phyloP scores from a whole-genome alignment of 2,113 vertebrate species.

The Neolamprologus variostigma region DNA sequence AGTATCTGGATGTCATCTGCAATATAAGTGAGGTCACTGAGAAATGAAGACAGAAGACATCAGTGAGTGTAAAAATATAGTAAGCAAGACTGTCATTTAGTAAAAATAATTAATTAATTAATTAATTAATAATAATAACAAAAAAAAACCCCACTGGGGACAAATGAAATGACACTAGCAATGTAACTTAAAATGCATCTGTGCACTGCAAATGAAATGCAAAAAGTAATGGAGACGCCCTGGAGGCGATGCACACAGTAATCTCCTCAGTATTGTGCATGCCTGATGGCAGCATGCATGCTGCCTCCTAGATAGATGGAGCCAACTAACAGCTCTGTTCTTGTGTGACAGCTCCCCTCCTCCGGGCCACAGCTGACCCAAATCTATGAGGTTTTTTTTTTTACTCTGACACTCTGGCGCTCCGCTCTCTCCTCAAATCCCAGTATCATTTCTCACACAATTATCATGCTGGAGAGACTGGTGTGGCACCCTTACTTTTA shows the following conservation, averaged over 20 bases:
- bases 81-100: background rate
- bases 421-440: background rate
- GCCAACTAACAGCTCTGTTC: slow-evolving; percentile 14
- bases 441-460: background rate
- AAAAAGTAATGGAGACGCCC: background rate
- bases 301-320: slow-evolving; percentile 44
- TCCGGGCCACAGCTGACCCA: slow-evolving; percentile 51
- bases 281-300: slow-evolving; percentile 22
- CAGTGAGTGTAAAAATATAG: background rate
- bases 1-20: slow-evolving; percentile 16
- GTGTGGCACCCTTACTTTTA: slow-evolving; percentile 10
- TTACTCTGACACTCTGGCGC: background rate
- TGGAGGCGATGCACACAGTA: background rate
- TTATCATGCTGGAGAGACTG: background rate
- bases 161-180: background rate
- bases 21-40: background rate
- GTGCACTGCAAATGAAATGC: slow-evolving; percentile 2
- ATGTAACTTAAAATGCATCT: background rate
- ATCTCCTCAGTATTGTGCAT: slow-evolving; percentile 18
- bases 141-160: rapidly evolving
- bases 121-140: background rate
- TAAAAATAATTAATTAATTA: background rate
- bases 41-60: background rate
- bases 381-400: background rate
- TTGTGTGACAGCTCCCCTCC: slow-evolving; percentile 50